Percentiles rank a stretch among this genome's conserved stretches.
phyloP scores from a whole-genome alignment of 2,888 invertebrate species.

The Andrena minutula region DNA sequence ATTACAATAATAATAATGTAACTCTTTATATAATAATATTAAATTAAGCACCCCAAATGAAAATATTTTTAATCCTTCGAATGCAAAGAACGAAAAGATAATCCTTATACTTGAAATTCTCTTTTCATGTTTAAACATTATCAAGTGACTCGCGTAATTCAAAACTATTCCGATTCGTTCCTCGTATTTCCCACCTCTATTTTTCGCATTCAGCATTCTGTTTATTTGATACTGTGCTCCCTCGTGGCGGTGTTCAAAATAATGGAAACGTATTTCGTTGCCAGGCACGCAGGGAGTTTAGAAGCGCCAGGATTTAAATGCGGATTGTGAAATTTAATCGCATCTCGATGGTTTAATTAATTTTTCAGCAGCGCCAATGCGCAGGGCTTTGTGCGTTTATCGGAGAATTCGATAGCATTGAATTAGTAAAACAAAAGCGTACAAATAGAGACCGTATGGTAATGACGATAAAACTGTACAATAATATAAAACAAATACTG shows the following conservation, averaged over 20 bases:
- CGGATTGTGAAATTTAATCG: slow-evolving; percentile 34
- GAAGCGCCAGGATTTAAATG: slow-evolving; percentile 17
- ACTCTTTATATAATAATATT: no score
- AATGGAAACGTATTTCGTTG: slow-evolving; percentile 13
- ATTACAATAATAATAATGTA: no score
- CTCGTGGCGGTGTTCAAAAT: background rate
- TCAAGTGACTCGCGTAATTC: background rate
- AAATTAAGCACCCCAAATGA: no score
- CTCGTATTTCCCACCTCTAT: background rate
- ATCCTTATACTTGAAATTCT: no score
- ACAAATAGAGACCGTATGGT: background rate
- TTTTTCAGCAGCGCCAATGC: slow-evolving; percentile 14
- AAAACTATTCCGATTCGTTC: slow-evolving; percentile 3
- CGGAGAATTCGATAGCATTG: slow-evolving; percentile 14
- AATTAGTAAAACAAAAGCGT: slow-evolving; percentile 6
- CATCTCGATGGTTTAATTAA: slow-evolving; percentile 30
- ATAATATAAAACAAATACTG: background rate
- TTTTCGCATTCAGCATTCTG: slow-evolving; percentile 4
- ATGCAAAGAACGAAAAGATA: no score
- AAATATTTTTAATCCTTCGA: no score
- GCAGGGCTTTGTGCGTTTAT: slow-evolving; percentile 24
- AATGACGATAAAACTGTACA: background rate
- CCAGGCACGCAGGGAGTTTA: slow-evolving; percentile 1
- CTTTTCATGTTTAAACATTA: background rate
- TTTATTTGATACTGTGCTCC: slow-evolving; percentile 4